phyloP scores from a whole-genome alignment of 2,113 vertebrate species.

The Astur gentilis region DNA sequence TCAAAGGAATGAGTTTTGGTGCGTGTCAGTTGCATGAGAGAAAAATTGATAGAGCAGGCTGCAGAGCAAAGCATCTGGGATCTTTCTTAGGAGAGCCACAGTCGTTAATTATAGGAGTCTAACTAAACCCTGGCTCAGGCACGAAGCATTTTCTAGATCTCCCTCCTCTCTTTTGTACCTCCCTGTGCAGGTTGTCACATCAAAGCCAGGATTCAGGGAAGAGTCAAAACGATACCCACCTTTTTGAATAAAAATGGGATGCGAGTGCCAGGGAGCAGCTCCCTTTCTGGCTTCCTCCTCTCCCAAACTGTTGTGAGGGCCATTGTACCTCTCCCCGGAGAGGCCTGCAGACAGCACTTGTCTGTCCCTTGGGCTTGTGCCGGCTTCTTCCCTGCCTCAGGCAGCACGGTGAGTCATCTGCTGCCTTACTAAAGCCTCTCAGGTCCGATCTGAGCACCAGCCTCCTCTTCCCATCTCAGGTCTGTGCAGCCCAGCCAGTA shows the following conservation, averaged over 20 bases:
- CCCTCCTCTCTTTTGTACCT: constrained; percentile 1
- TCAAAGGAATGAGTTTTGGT: constrained; percentile 30
- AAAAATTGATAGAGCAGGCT: constrained; percentile 51
- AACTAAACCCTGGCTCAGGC: constrained; percentile 4
- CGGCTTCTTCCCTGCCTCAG: background rate
- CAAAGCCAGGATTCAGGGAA: background rate
- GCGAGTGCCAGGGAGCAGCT: background rate
- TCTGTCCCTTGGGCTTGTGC: background rate
- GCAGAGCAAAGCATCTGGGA: constrained; percentile 57
- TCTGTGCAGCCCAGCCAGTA: background rate
- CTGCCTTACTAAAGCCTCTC: background rate
- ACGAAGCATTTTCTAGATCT: constrained; percentile 16
- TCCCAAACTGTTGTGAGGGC: background rate
- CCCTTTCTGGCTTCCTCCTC: background rate
- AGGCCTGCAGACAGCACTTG: background rate
- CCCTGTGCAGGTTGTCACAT: background rate
- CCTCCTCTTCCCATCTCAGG: background rate
- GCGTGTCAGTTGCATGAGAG: background rate
- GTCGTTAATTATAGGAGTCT: constrained; percentile 59
- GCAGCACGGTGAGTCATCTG: background rate
- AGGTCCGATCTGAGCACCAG: background rate
- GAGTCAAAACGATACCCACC: background rate
- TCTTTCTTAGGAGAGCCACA: constrained; percentile 27
- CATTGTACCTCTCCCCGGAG: background rate
- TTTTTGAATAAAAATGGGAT: background rate